These are phyloP conservation scores for Chrysotoxum bicinctum DNA, from an alignment of 2,888 invertebrate species.

Conservation along the genomic window DNA sequence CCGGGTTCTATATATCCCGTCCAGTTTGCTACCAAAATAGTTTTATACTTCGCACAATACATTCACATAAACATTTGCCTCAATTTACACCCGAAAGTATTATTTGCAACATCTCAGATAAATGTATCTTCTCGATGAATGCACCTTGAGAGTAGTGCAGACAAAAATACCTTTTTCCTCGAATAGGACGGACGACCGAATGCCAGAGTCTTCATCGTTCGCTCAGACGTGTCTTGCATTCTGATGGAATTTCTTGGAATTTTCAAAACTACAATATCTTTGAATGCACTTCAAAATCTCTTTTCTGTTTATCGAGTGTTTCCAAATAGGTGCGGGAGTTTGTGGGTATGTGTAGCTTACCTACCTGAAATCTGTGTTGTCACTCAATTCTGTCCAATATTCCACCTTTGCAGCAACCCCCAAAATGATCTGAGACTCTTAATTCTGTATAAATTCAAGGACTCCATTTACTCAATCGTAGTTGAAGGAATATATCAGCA, in stretches of 20 bases:
- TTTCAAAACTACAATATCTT: constrained; percentile 25
- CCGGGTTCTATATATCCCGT: not conserved
- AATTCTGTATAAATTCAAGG: constrained; percentile 27
- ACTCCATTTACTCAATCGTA: not conserved
- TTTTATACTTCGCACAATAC: constrained; percentile 17
- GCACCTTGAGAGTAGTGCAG: constrained; percentile 6
- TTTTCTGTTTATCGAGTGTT: constrained; percentile 2
- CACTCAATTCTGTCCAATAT: constrained; percentile 25
- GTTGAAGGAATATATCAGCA: constrained; percentile 2
- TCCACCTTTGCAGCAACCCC: not conserved
- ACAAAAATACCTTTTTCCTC: not conserved
- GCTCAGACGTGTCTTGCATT: constrained; percentile 25
- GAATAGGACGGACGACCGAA: not conserved
- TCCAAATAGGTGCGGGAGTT: not conserved
- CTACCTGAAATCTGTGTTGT: constrained; percentile 14
- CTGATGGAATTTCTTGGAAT: constrained; percentile 31
- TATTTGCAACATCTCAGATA: constrained; percentile 31
- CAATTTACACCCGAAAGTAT: constrained; percentile 27
- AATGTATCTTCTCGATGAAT: constrained; percentile 1
- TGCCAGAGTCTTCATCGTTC: not conserved
- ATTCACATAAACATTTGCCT: constrained; percentile 2
- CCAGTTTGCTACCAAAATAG: constrained; percentile 3
- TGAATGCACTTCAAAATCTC: constrained; percentile 31
- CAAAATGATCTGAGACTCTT: not conserved
- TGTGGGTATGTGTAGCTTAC: not conserved